Evolutionary conservation across 2,888 invertebrate genomes (phyloP).

Genomic region (Ypsolopha scabrella): DNA sequence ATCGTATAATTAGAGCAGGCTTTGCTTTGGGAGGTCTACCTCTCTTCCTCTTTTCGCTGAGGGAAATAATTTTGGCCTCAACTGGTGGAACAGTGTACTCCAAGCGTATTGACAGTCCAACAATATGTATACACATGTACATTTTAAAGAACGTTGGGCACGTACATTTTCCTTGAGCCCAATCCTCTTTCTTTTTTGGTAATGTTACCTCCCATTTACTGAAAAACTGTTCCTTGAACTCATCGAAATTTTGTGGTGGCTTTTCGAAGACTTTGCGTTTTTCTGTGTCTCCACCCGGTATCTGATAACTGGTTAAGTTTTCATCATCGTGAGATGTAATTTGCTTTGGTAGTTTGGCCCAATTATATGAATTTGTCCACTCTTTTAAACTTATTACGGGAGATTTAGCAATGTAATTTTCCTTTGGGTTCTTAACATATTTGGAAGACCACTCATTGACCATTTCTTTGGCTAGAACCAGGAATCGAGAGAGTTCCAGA

Average conservation of each 20-base stretch:
- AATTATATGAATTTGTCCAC: slow-evolving; percentile 8
- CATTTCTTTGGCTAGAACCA: slow-evolving; percentile 10
- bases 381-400: slow-evolving; percentile 8
- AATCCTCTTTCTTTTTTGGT: background rate
- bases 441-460: slow-evolving; percentile 10
- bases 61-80: slow-evolving; percentile 10
- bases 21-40: slow-evolving; percentile 7
- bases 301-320: background rate
- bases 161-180: slow-evolving; percentile 7
- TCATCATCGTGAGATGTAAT: background rate
- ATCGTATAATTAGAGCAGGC: background rate
- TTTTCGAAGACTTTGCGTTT: background rate
- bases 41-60: slow-evolving; percentile 10
- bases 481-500: slow-evolving; percentile 11
- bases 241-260: slow-evolving; percentile 3
- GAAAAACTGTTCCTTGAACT: slow-evolving; percentile 7
- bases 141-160: slow-evolving; percentile 6
- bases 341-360: background rate
- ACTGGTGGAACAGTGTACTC: slow-evolving; percentile 9
- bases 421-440: background rate
- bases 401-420: background rate
- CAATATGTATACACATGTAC: slow-evolving; percentile 10
- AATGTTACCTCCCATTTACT: slow-evolving; percentile 1
- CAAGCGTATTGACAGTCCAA: slow-evolving; percentile 10
- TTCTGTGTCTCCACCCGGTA: background rate